Evolutionary conservation across 2,113 vertebrate species (phyloP), one percentile per base, ranked within the genome.

Genomic region (Thamnophis sirtalis): DNA sequence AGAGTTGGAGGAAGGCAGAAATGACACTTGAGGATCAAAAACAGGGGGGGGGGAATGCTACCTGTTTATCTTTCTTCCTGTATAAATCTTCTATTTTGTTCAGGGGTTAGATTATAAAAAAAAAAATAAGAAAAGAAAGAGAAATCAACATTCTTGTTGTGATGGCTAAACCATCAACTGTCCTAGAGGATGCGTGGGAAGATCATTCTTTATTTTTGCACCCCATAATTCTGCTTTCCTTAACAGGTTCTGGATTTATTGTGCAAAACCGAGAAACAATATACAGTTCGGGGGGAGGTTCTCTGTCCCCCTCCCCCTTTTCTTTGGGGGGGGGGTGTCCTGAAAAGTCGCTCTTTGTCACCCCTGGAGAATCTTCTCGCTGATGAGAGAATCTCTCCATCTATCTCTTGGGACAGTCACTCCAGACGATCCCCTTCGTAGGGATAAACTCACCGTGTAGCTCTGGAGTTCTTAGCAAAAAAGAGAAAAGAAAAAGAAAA

Each of bases 11-110:
- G 48, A 21, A 13, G 63, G 63, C 5, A 87, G 68, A 49, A 91
- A 24, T 9, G 51, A 84, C 73, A 73, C 9, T n/a, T n/a, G n/a
- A 22, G 9, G 33, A 87, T 60, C 43, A 9, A 80, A 80, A 88
- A 94, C 43, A 3, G 43, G 43, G 43, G 43, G n/a, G 92, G 88
- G 17, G 17, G 17, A 94, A 94, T 89, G 89, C 96, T 95, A 95
- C 95, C 96, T 96, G 96, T 93, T 92, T 13, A 85, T 90, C 1
- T 90, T 86, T 86, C 92, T 88, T 93, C 92, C 94, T 53, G 86
- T 88, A 92, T 85, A 28, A 73, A 90, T 91, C 95, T 92, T 26
- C 4, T 2, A 24, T 93, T 93, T 93, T 21, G 73, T 90, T 89
- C 87, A n/a, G 90, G 93, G 91, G 90, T 24, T 92, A 91, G 92